Conservation (phyloP, 2,888 invertebrate species). For the Nebria brevicollis region DNA sequence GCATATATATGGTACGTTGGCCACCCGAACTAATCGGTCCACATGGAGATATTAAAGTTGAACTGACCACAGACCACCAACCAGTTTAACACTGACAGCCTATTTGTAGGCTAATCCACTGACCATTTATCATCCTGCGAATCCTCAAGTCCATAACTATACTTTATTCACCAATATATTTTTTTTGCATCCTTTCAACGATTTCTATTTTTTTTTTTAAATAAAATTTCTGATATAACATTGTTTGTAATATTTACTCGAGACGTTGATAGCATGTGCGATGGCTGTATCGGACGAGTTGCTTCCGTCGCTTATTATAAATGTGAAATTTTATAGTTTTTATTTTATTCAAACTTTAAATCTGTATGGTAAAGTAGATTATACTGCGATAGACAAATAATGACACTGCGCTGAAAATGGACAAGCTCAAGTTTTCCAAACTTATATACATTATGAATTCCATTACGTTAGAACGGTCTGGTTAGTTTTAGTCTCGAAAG, state of each 20-base stretch:
- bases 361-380: neutral
- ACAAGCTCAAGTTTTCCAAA: slow-evolving; percentile 26
- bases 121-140: slow-evolving; percentile 34
- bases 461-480: slow-evolving; percentile 38
- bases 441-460: slow-evolving; percentile 42
- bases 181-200: neutral
- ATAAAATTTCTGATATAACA: no score
- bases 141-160: neutral
- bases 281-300: no score
- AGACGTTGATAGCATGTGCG: no score
- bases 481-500: slow-evolving; percentile 33
- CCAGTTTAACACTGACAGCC: slow-evolving; percentile 36
- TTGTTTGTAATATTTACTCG: no score
- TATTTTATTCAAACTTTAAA: neutral
- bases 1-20: neutral
- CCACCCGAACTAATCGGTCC: slow-evolving; percentile 28
- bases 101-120: slow-evolving; percentile 43
- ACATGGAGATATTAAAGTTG: slow-evolving; percentile 41
- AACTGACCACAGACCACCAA: slow-evolving; percentile 12
- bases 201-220: no score
- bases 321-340: no score
- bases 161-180: neutral
- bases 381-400: neutral
- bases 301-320: no score
- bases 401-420: neutral